Evolutionary conservation across 2,113 vertebrate species (phyloP).

Genomic region (Plecotus auritus): DNA sequence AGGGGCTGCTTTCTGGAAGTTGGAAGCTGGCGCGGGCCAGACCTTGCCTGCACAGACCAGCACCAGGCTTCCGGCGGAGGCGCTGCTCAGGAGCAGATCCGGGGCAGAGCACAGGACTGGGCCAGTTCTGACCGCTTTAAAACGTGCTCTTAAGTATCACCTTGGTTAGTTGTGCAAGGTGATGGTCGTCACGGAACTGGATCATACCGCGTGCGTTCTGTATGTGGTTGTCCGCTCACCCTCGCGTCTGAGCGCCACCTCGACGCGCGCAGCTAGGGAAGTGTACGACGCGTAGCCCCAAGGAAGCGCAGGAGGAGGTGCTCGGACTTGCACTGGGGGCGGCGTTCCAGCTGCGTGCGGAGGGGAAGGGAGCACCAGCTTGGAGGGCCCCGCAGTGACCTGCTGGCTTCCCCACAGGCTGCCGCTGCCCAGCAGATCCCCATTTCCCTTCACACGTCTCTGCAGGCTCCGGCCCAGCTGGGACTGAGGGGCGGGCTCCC

Average conservation of each 20-base stretch:
- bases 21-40: neutral
- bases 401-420: conserved; percentile 81
- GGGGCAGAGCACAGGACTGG: neutral
- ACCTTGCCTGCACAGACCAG: neutral
- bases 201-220: rapidly evolving
- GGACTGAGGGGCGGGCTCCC: conserved; percentile 94
- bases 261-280: rapidly evolving
- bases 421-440: conserved; percentile 98
- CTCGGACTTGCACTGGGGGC: neutral
- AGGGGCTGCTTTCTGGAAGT: neutral
- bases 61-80: neutral
- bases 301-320: neutral
- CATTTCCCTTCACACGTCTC: conserved; percentile 95
- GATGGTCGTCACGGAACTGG: rapidly evolving
- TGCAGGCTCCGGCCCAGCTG: conserved; percentile 97
- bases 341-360: neutral
- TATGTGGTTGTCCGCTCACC: rapidly evolving
- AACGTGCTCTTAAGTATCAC: rapidly evolving
- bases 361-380: neutral
- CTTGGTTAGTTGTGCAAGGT: neutral
- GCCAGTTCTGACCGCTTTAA: too few relatives aligned
- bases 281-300: neutral
- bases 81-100: neutral
- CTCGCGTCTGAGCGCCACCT: rapidly evolving
- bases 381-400: rapidly evolving